Evolutionary conservation across 2,113 vertebrate genomes (phyloP).

Genomic region (Actinemys pallida): DNA sequence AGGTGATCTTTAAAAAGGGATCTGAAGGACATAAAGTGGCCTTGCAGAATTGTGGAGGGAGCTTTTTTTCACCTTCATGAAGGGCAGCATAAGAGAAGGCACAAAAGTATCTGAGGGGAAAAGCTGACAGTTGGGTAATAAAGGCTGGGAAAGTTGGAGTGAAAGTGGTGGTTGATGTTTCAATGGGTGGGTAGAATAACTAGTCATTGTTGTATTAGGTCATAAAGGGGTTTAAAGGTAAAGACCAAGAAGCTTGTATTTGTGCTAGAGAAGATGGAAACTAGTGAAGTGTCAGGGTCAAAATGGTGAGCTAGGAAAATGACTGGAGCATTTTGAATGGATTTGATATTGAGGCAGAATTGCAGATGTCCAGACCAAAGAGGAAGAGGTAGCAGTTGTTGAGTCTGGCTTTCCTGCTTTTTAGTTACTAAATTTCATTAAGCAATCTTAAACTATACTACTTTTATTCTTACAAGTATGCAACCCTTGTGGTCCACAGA

Average conservation of each 20-base stretch:
- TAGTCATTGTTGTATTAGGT: not conserved
- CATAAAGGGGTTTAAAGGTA: not conserved
- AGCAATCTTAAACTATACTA: not conserved
- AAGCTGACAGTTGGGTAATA: not conserved
- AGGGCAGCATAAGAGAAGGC: not conserved
- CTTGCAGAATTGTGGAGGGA: not conserved
- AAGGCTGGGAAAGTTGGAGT: not conserved
- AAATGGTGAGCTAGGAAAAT: not conserved
- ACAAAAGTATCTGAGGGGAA: not conserved
- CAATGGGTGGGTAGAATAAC: not conserved
- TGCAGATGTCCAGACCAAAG: not conserved
- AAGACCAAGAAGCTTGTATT: not conserved
- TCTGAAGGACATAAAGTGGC: not conserved
- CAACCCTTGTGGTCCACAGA: not conserved
- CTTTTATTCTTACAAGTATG: not conserved
- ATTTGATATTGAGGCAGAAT: not conserved
- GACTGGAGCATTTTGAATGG: not conserved
- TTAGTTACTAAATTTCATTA: conserved; percentile 27
- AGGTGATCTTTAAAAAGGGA: not conserved
- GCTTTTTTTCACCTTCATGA: not conserved
- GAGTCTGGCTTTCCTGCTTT: not conserved
- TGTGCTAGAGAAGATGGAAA: conserved; percentile 2
- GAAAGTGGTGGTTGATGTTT: not conserved
- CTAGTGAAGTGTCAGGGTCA: not conserved
- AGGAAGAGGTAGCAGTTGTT: not conserved